Evolutionary conservation across 2,113 vertebrate species (phyloP), one percentile per base, ranked within the genome.

Genomic region (Brachionichthys hirsutus): DNA sequence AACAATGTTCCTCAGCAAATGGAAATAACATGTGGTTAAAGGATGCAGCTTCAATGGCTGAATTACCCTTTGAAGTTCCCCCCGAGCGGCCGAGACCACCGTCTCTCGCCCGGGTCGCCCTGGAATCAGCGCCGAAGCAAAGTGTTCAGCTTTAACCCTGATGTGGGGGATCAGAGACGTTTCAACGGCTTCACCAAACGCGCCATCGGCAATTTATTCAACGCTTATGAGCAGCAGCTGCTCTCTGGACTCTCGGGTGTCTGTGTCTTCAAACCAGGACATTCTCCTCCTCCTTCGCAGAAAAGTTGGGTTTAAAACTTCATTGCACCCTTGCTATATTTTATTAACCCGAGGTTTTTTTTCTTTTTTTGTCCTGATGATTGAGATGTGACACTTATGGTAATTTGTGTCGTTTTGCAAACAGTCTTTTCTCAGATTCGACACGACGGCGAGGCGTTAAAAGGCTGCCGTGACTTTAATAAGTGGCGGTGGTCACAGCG

Each of bases 391-490:
- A 65, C 41, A 38, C 15, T 15, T 19, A 50, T 1, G 16, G 84
- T 59, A 72, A 74, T 78, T 72, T 56, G 61, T 71, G 78, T 78
- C 73, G 72, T 80, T 80, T 72, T 18, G 49, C 81, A 80, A 77
- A 82, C 75, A 77, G 40, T 12, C 49, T 67, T 59, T 83, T n/a
- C n/a, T n/a, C n/a, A n/a, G n/a, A n/a, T n/a, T n/a, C n/a, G n/a
- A 77, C 78, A 62, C 67, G 67, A 74, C 75, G 64, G 18, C 6
- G 51, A 75, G 84, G 69, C 67, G 55, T n/a, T n/a, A 57, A 68
- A 73, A 79, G 57, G 70, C 75, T 64, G 82, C 60, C 69, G 51
- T 78, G 75, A 62, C 57, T 82, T 81, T 82, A 84, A 84, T 86
- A 80, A 78, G 44, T 40, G 57, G 19, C 64, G 14, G 34, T 52